phyloP scores from a whole-genome alignment of 2,113 vertebrate genomes.

The Bujurquina vittata region DNA sequence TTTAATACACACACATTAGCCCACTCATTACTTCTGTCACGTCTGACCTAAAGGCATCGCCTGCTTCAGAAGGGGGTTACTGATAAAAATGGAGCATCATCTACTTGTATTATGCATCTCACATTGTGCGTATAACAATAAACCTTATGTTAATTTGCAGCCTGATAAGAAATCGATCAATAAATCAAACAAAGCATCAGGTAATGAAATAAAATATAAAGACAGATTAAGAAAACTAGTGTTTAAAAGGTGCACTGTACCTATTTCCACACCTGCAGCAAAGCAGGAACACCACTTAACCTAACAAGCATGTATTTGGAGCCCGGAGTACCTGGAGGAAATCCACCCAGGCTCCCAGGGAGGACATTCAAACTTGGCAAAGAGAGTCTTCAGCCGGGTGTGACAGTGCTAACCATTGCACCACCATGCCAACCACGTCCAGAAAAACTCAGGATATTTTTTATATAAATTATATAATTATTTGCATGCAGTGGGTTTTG shows the following conservation, averaged over 20 bases:
- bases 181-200: neutral
- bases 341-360: too few relatives aligned
- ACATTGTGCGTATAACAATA: neutral
- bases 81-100: slow-evolving; percentile 16
- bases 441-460: neutral
- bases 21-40: neutral
- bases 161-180: neutral
- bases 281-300: neutral
- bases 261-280: neutral
- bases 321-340: too few relatives aligned
- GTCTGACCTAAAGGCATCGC: neutral
- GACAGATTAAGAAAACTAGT: neutral
- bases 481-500: neutral
- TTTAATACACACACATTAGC: neutral
- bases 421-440: neutral
- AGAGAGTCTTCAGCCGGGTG: neutral
- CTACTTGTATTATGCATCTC: neutral
- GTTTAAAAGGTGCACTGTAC: neutral
- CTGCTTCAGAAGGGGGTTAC: slow-evolving; percentile 13
- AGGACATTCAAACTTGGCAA: neutral
- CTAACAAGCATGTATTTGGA: neutral
- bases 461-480: neutral
- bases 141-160: neutral
- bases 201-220: neutral
- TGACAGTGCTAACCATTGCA: neutral